Evolutionary conservation across 2,888 invertebrate species (phyloP), one percentile per base, ranked within the genome.

Genomic region (Andrena praecox): DNA sequence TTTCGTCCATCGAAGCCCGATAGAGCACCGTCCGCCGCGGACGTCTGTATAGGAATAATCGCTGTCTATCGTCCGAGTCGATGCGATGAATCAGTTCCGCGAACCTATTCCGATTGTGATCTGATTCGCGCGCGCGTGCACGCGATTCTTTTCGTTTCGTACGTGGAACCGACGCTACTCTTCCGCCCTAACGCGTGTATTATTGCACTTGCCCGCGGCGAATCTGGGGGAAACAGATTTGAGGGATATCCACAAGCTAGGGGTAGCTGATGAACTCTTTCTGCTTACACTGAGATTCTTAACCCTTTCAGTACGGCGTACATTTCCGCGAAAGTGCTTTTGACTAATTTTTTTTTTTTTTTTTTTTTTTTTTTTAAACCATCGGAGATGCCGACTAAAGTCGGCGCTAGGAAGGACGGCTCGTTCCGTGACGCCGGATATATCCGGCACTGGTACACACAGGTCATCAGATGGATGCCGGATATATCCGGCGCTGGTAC

Each of bases 1-100:
- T 81, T 81, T 77, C 76, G 77, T 69, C 67, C 54, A 35, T 75
- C 56, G 83, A 78, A 69, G 60, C 59, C 48, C 42, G n/a, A 77
- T 50, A 70, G 27, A 50, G 20, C 33, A 60, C 48, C 42, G 62
- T 56, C 70, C 67, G 83, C 0, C 20, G 20, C 20, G 69, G 69
- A 79, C 56, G 70, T 78, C 66, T 72, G 48, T 56, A 56, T 24
- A 69, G 62, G 64, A n/a, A 73, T 80, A 82, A 67, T 69, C 68
- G 77, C 59, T 85, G 85, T 87, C 87, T 80, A 81, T 85, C 74
- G 81, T 27, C 16, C 59, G 54, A 56, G 27, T 70, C 62, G 70
- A 77, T 33, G 68, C 84, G 80, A 84, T 80, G 77, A 84, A 82
- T 87, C 84, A 82, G 78, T 87, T 87, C 87, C 50, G 62, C 50